Percentiles rank a stretch among this genome's conserved stretches.
These are phyloP conservation scores for Malaclemys terrapin DNA, from an alignment of 2,113 vertebrate species.

Conservation along the genomic window DNA sequence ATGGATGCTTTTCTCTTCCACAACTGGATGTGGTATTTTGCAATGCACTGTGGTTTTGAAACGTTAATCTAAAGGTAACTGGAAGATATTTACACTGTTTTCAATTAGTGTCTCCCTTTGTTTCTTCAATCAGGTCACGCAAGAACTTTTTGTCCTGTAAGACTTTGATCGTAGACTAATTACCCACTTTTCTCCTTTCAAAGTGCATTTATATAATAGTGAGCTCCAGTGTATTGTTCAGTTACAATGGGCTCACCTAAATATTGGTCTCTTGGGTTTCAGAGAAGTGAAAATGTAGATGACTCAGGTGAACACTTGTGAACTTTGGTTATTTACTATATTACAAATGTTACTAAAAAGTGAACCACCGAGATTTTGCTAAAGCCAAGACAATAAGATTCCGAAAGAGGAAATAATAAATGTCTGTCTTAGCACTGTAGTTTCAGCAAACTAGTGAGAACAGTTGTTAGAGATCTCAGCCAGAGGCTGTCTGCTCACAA, in stretches of 20 bases:
- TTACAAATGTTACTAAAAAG: not conserved
- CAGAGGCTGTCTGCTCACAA: fast-evolving
- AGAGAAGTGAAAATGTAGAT: conserved; percentile 17
- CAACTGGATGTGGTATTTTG: conserved; percentile 50
- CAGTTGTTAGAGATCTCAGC: not conserved
- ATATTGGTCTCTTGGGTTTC: not conserved
- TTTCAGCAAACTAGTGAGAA: not conserved
- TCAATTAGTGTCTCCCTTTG: not conserved
- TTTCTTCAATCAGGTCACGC: not conserved
- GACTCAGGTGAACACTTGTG: not conserved
- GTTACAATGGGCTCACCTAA: not conserved
- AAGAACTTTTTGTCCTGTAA: not conserved
- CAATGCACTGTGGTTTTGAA: conserved; percentile 19
- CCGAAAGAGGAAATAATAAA: not conserved
- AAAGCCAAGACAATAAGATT: not conserved
- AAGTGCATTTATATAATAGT: not conserved
- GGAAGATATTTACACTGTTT: conserved; percentile 21
- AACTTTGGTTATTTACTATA: not conserved
- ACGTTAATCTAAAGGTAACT: conserved; percentile 3
- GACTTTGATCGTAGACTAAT: not conserved
- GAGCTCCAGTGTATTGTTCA: not conserved
- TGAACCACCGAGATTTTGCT: not conserved
- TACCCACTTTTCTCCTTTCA: not conserved
- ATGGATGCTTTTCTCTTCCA: not conserved
- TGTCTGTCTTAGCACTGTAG: fast-evolving